Conservation (phyloP, 1,140 invertebrate genomes). For the Saccostrea echinata region DNA sequence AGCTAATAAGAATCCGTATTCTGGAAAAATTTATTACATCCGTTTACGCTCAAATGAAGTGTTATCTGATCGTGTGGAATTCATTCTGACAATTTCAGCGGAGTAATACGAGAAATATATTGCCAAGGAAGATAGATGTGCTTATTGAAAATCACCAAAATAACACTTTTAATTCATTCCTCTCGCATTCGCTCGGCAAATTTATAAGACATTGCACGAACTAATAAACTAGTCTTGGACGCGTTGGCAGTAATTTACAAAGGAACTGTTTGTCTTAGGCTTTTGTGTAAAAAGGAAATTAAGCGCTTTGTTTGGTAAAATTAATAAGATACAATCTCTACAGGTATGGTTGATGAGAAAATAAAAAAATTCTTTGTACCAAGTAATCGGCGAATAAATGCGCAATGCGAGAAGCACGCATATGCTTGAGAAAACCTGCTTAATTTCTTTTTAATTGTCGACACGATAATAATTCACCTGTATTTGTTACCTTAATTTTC, state of each 20-base stretch:
- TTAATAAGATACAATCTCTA: conserved; percentile 30
- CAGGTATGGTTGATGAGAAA: conserved; percentile 14
- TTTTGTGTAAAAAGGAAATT: conserved; percentile 26
- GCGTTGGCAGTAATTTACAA: background rate
- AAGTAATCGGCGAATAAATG: conserved; percentile 8
- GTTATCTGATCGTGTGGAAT: background rate
- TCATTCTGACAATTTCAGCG: conserved; percentile 6
- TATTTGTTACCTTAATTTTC: conserved; percentile 26
- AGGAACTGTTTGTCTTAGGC: background rate
- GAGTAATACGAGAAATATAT: conserved; percentile 30
- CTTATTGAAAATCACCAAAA: conserved; percentile 28
- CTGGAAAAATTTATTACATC: conserved; percentile 29
- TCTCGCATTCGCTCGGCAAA: conserved; percentile 4
- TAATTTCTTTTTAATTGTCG: conserved; percentile 29
- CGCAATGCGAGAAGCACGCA: background rate
- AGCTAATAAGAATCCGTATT: background rate
- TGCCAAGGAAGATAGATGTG: conserved; percentile 30
- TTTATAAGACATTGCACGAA: conserved; percentile 36
- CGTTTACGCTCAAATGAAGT: conserved; percentile 28
- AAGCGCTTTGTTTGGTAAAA: conserved; percentile 29
- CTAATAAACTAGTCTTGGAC: background rate
- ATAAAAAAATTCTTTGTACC: background rate
- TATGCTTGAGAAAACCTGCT: background rate
- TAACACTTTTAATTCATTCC: conserved; percentile 22
- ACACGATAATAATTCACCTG: background rate